A percentile compares a stretch with the other conserved stretches of the same genome.
phyloP scores from a whole-genome alignment of 1,140 invertebrate genomes.

The Aphaenogaster rudis region DNA sequence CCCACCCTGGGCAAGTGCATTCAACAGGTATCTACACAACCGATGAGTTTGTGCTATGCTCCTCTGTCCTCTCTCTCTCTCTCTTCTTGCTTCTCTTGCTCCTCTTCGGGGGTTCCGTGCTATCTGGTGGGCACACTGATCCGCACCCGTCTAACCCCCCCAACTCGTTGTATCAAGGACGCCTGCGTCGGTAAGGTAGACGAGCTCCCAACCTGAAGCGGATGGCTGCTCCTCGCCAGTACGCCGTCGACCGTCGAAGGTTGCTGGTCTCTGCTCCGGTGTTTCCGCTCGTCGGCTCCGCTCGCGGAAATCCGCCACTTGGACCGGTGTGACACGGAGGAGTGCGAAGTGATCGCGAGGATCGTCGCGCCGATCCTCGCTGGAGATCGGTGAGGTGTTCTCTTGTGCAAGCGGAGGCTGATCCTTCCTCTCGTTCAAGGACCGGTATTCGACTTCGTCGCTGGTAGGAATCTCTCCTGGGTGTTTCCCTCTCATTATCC shows the following conservation, averaged over 20 bases:
- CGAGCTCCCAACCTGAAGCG: conserved; percentile 29
- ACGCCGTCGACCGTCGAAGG: conserved; percentile 68
- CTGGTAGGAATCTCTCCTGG: conserved; percentile 12
- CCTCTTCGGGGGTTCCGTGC: conserved; percentile 35
- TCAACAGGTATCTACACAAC: conserved; percentile 72
- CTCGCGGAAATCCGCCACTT: conserved; percentile 2
- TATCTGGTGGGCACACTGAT: conserved; percentile 8
- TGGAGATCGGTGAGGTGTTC: conserved; percentile 37
- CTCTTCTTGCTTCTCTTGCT: neutral
- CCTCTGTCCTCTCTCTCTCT: neutral
- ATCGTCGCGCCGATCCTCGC: conserved; percentile 10
- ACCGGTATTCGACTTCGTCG: neutral
- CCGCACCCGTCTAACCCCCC: conserved; percentile 33
- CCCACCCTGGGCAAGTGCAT: conserved; percentile 49
- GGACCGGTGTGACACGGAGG: conserved; percentile 19
- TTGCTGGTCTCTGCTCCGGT: conserved; percentile 58
- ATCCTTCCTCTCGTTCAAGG: neutral
- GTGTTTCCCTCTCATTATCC: neutral
- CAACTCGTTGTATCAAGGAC: conserved; percentile 37
- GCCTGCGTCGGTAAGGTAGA: conserved; percentile 65
- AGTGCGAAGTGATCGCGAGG: conserved; percentile 21
- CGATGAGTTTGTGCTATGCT: conserved; percentile 64
- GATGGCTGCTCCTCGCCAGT: conserved; percentile 49
- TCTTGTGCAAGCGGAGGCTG: neutral
- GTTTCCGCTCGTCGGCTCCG: neutral